Base-by-base conservation (phyloP, 2,888 invertebrate genomes). In the Amitus sp. region DNA sequence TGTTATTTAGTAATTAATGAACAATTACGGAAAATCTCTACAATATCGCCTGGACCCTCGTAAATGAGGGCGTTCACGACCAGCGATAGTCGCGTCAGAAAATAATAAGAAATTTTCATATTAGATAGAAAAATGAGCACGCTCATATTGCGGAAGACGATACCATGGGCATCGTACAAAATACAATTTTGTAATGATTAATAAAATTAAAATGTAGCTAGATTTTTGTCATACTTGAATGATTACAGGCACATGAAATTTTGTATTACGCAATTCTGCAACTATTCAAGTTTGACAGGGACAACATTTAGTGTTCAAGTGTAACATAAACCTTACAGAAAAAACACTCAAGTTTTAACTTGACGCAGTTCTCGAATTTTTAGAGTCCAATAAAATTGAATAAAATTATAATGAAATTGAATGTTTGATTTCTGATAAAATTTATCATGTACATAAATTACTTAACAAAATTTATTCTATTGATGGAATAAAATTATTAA, bases 91-190 rank as follows among this genome's bases (percentile, higher is more conserved):
- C n/a, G n/a, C 34, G 13, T 34, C 13, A 12, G 4, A 5, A 34
- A 34, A n/a, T 34, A 39, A 39, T 39, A 17, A 18, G 6, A 15
- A 4, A 39, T 15, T 15, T 2, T 13, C 39, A 39, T 17, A 23
- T 3, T 23, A 23, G 23, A 23, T 23, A n/a, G n/a, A n/a, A n/a
- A n/a, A n/a, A 37, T 39, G 17, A 52, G 62, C 57, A 62, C 58
- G 62, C 62, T 62, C 62, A 62, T n/a, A 58, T 53, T 54, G 33
- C 47, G 40, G 47, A 58, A 28, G 56, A 53, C 58, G 54, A 55
- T 58, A 40, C 58, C 51, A 58, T 54, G 58, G 50, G 47, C 54
- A 30, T 54, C 50, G 19, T 57, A 57, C 45, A 53, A 30, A 37
- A 62, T 58, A 54, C 57, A 13, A 33, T 62, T 62, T 62, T 58